Percentiles rank a stretch among this genome's conserved stretches.
Evolutionary conservation across 1,140 invertebrate genomes (phyloP).

Genomic region (Teleogryllus occipitalis): DNA sequence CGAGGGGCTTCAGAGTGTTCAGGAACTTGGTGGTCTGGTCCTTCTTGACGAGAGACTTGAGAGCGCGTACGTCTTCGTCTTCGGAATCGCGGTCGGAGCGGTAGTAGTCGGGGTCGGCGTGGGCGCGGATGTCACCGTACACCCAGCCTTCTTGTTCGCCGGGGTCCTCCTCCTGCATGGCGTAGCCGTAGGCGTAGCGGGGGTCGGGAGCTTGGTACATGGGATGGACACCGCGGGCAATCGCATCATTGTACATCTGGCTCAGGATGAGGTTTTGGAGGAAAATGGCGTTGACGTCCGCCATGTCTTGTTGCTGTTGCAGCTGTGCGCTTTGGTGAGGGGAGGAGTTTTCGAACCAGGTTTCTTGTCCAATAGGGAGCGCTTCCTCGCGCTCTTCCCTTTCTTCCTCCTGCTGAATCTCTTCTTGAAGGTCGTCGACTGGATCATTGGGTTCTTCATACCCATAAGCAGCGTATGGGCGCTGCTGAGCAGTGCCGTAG

Average conservation of each 20-base stretch:
- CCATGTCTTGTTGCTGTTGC: slow-evolving; percentile 25
- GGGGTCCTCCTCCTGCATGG: slow-evolving; percentile 32
- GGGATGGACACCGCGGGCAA: slow-evolving; percentile 34
- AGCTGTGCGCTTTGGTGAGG: not conserved
- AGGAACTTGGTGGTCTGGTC: slow-evolving; percentile 12
- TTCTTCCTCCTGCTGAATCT: slow-evolving; percentile 40
- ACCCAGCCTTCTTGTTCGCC: slow-evolving; percentile 38
- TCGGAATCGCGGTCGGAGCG: slow-evolving; percentile 34
- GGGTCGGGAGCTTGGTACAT: slow-evolving; percentile 8
- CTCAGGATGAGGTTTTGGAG: slow-evolving; percentile 51
- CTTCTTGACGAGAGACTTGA: slow-evolving; percentile 44
- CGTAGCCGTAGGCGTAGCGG: slow-evolving; percentile 27
- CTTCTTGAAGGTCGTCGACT: slow-evolving; percentile 34
- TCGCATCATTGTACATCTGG: slow-evolving; percentile 50
- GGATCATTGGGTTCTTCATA: slow-evolving; percentile 38
- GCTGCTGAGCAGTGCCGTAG: slow-evolving; percentile 30
- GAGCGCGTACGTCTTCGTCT: slow-evolving; percentile 50
- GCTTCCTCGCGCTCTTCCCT: slow-evolving; percentile 38
- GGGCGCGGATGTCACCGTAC: slow-evolving; percentile 27
- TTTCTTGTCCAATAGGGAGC: slow-evolving; percentile 51
- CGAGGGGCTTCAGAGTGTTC: not conserved
- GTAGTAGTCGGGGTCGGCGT: slow-evolving; percentile 24
- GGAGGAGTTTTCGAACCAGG: slow-evolving; percentile 36
- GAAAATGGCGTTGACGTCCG: slow-evolving; percentile 48
- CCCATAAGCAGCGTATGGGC: slow-evolving; percentile 31